phyloP scores from a whole-genome alignment of 2,797 vertebrate genomes.

The Limnodromus scolopaceus region DNA sequence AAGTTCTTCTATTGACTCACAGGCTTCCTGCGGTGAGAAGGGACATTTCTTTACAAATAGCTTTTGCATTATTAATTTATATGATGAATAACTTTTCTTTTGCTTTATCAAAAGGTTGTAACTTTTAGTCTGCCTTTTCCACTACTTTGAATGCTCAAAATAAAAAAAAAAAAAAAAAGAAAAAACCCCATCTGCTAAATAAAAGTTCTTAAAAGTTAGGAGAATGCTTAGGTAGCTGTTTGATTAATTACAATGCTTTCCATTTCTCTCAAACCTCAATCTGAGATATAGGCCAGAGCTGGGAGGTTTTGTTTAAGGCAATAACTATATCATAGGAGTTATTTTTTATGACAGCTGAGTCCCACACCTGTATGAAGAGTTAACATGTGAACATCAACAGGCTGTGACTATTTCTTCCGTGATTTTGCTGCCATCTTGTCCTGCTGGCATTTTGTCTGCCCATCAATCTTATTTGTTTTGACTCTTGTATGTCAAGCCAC shows the following conservation, averaged over 20 bases:
- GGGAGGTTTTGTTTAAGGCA: not conserved
- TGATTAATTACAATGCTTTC: not conserved
- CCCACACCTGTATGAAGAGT: not conserved
- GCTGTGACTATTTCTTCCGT: accelerated
- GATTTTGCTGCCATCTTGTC: not conserved
- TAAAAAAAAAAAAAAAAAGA: not conserved
- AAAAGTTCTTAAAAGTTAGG: not conserved
- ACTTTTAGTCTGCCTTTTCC: not conserved
- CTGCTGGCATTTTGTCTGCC: not conserved
- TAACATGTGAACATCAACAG: not conserved
- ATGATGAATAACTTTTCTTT: not conserved
- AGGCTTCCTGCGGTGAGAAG: not conserved
- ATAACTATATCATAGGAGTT: not conserved
- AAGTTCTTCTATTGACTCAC: not conserved
- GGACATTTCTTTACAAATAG: not conserved
- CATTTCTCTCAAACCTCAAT: not conserved
- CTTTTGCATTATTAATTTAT: not conserved
- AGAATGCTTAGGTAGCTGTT: not conserved
- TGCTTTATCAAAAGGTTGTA: not conserved
- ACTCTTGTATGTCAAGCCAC: not conserved
- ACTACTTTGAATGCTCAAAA: not conserved
- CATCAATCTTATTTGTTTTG: not conserved
- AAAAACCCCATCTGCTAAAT: not conserved
- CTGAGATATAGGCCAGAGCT: not conserved
- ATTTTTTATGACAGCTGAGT: not conserved